Percentiles rank a stretch among this genome's conserved stretches.
Evolutionary conservation across 2,113 vertebrate genomes (phyloP).

Genomic region (Chrysochloris asiatica): DNA sequence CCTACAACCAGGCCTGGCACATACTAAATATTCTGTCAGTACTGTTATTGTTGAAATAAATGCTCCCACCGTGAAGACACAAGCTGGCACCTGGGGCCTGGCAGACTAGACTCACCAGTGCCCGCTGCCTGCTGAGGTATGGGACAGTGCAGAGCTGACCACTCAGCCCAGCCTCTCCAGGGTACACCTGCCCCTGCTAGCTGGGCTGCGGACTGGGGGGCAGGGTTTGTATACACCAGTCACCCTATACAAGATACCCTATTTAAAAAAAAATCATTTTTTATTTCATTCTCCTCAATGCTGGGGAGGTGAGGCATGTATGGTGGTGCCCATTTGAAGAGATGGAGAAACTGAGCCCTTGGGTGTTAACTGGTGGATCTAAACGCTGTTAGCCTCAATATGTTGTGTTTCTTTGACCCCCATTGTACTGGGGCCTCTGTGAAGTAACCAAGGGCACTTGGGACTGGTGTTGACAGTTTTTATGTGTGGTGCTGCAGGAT

Average conservation of each 20-base stretch:
- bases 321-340: neutral
- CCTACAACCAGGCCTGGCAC: neutral
- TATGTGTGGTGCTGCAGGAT: too few relatives aligned
- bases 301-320: neutral
- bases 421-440: neutral
- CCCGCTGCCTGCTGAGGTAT: neutral
- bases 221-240: neutral
- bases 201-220: too few relatives aligned
- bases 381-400: neutral
- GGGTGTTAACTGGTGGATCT: rapidly evolving
- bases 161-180: neutral
- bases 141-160: neutral
- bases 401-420: neutral
- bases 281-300: neutral
- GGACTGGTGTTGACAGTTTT: neutral
- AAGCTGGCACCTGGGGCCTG: neutral
- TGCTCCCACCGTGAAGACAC: neutral
- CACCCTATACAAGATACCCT: neutral
- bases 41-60: neutral
- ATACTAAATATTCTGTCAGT: neutral
- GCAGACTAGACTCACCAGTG: neutral
- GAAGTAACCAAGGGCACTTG: neutral
- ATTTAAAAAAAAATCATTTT: too few relatives aligned
- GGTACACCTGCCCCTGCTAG: neutral
- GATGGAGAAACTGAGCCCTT: neutral